Evolutionary conservation across 1,140 invertebrate species (phyloP), one percentile per base, ranked within the genome.

Genomic region (Pygmarrhopalites habei): DNA sequence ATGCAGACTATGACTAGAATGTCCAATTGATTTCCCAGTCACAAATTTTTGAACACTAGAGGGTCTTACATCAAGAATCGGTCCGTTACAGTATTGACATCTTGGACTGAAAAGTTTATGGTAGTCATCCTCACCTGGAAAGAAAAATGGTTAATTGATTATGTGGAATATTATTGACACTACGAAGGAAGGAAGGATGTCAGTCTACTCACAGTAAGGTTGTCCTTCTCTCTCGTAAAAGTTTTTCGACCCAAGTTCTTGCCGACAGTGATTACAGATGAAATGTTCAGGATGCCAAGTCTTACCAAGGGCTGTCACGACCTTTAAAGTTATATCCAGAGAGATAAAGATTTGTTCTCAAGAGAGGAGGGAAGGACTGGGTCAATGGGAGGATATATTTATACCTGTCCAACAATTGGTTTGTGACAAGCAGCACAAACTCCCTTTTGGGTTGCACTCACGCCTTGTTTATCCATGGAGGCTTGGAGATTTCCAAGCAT

Each of bases 281-380:
- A 99, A 99, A 76, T 99, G 96, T 79, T 99, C 95, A 14, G 95
- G 94, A 78, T 99, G 96, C 95, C 95, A 99, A n/a, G 95, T 96
- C 77, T 94, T 92, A 28, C 95, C 96, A 69, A 99, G 74, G 1
- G 96, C 96, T 32, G 94, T 97, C 70, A 96, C 90, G 56, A 92
- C 89, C 82, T 88, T 79, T 14, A 30, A 28, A 39, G 17, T 39
- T 39, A 10, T 17, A 39, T 10, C 10, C 17, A n/a, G n/a, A n/a
- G n/a, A n/a, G n/a, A n/a, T n/a, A n/a, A n/a, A n/a, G n/a, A n/a
- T n/a, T n/a, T n/a, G n/a, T n/a, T n/a, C n/a, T n/a, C n/a, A n/a
- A n/a, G n/a, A n/a, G n/a, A n/a, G n/a, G n/a, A n/a, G n/a, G n/a
- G n/a, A n/a, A n/a, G n/a, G n/a, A n/a, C n/a, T n/a, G n/a, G n/a